A percentile compares a stretch with the other conserved stretches of the same genome.
Evolutionary conservation across 1,140 invertebrate genomes (phyloP).

Genomic region (Brachionus sp.): DNA sequence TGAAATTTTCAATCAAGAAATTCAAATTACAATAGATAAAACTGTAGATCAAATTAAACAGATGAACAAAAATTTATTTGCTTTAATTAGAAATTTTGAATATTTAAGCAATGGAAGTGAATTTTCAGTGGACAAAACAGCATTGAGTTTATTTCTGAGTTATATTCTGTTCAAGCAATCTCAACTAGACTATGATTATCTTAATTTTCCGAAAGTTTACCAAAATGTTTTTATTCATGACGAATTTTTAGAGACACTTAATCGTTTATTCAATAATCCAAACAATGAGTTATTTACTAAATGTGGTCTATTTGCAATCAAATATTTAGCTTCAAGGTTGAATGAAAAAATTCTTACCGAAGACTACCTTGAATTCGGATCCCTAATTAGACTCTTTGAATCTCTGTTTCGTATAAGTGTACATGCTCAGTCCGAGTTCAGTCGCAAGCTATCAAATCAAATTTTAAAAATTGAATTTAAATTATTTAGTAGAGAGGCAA

Average conservation of each 20-base stretch:
- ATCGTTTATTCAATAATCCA: not conserved
- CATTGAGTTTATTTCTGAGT: not conserved
- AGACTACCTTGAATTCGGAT: not conserved
- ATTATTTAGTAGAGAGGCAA: not conserved
- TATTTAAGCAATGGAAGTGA: not conserved
- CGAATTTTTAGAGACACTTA: not conserved
- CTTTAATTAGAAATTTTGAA: not conserved
- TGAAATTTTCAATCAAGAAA: not conserved
- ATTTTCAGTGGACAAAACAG: not conserved
- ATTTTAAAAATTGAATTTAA: not conserved
- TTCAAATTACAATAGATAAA: not conserved
- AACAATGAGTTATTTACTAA: not conserved
- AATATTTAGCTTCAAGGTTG: not conserved
- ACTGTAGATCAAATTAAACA: not conserved
- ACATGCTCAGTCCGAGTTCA: not conserved
- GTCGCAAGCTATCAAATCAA: not conserved
- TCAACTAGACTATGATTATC: not conserved
- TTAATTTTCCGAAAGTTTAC: not conserved
- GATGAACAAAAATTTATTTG: not conserved
- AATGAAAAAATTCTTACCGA: not conserved
- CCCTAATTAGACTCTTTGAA: not conserved
- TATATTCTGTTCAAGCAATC: not conserved
- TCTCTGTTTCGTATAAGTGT: constrained; percentile 8
- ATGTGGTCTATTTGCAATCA: not conserved
- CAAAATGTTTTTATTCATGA: not conserved